Evolutionary conservation across 2,797 vertebrate species (phyloP).

Genomic region (Catamblyrhynchus diadema): DNA sequence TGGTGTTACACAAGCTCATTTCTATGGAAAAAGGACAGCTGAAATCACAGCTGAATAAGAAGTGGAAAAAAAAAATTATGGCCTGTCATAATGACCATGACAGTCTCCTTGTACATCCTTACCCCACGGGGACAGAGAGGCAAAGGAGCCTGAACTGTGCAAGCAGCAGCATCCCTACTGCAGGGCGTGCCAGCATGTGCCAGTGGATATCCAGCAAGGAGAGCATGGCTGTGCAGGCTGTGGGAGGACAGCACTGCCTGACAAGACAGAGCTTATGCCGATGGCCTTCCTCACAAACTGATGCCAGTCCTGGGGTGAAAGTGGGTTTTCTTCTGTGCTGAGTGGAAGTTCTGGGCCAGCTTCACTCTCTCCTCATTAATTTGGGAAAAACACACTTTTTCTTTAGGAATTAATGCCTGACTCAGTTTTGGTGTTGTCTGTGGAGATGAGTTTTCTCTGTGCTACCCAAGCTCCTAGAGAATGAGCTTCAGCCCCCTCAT

Average conservation of each 20-base stretch:
- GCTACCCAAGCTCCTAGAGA: not conserved
- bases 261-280: accelerated
- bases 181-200: accelerated
- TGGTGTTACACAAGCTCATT: not conserved
- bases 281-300: not conserved
- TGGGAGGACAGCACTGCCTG: not conserved
- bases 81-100: not conserved
- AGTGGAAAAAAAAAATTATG: not conserved
- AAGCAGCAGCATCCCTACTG: accelerated
- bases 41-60: not conserved
- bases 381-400: not conserved
- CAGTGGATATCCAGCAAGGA: not conserved
- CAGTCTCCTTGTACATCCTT: not conserved
- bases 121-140: not conserved
- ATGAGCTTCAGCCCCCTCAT: not conserved
- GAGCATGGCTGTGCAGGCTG: accelerated
- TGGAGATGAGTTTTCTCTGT: not conserved
- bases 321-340: not conserved
- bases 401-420: not conserved
- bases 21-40: not conserved
- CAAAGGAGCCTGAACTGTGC: not conserved
- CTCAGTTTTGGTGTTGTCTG: not conserved
- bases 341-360: not conserved
- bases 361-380: not conserved
- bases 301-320: not conserved